These are phyloP conservation scores for Vipera latastei DNA, from an alignment of 2,797 vertebrate genomes.

Conservation along the genomic window DNA sequence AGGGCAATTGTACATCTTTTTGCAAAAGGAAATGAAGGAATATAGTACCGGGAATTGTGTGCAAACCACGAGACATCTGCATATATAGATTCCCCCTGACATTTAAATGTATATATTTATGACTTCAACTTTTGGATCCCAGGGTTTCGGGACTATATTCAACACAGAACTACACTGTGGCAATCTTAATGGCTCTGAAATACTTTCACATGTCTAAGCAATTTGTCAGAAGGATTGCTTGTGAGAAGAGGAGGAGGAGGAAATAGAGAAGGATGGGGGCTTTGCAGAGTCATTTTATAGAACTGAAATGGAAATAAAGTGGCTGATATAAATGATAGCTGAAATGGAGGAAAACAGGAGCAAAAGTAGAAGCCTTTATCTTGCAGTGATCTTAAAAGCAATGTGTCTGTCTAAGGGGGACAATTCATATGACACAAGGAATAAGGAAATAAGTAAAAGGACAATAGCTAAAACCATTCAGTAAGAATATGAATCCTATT, in stretches of 20 bases:
- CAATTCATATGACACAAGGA: background rate
- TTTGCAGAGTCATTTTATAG: slow-evolving; percentile 39
- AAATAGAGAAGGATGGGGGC: background rate
- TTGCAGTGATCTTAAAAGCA: slow-evolving; percentile 21
- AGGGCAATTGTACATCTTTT: background rate
- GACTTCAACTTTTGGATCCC: background rate
- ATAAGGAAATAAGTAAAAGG: background rate
- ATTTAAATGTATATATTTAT: background rate
- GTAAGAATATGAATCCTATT: background rate
- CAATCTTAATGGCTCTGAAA: slow-evolving; percentile 49
- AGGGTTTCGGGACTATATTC: background rate
- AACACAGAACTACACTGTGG: slow-evolving; percentile 33
- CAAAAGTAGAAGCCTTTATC: background rate
- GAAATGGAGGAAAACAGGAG: slow-evolving; percentile 18
- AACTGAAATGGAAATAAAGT: slow-evolving; percentile 42
- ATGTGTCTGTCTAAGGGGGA: slow-evolving; percentile 3
- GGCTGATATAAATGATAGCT: slow-evolving; percentile 39
- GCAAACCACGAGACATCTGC: background rate
- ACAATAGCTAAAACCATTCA: background rate
- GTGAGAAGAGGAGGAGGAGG: slow-evolving; percentile 22
- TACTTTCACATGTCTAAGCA: slow-evolving; percentile 48
- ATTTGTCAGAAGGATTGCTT: slow-evolving; percentile 46
- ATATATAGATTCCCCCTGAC: background rate
- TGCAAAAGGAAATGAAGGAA: background rate
- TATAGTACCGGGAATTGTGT: background rate